phyloP scores from a whole-genome alignment of 1,140 invertebrate species.

The Bathynomus jamesi region DNA sequence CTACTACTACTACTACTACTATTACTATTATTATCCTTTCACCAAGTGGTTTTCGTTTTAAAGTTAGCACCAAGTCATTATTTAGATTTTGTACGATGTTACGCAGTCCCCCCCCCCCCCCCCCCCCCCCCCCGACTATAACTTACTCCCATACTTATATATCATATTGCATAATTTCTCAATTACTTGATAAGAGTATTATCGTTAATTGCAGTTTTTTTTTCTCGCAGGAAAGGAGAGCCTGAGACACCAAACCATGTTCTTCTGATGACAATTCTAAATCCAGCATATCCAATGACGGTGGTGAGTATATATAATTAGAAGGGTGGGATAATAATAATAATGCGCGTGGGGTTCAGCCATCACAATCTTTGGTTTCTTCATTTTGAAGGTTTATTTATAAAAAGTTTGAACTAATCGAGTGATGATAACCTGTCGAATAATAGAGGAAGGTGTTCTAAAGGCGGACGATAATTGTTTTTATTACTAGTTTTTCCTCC shows the following conservation, averaged over 20 bases:
- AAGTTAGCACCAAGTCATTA: background rate
- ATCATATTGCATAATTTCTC: background rate
- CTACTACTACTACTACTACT: slow-evolving; percentile 3
- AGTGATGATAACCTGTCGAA: too few species aligned
- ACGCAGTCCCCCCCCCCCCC: background rate
- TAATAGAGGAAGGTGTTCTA: too few species aligned
- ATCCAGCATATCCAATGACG: slow-evolving; percentile 96
- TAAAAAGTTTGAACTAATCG: too few species aligned
- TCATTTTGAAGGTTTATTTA: too few species aligned
- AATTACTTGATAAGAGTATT: background rate
- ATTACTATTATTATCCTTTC: too few species aligned
- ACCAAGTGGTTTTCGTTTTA: background rate
- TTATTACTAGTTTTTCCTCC: too few species aligned
- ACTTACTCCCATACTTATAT: background rate
- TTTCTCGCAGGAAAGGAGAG: slow-evolving; percentile 35
- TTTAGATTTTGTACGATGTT: background rate
- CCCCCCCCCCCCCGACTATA: too few species aligned
- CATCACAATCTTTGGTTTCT: too few species aligned
- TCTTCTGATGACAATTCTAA: slow-evolving; percentile 88
- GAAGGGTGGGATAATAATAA: background rate
- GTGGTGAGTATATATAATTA: slow-evolving; percentile 68
- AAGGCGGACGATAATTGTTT: too few species aligned
- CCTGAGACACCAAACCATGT: slow-evolving; percentile 71
- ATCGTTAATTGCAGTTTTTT: too few species aligned
- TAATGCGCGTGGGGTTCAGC: background rate